Percentiles rank a stretch among this genome's conserved stretches.
Conservation (phyloP, 2,888 invertebrate species). For the Schrankia costaestrigalis region DNA sequence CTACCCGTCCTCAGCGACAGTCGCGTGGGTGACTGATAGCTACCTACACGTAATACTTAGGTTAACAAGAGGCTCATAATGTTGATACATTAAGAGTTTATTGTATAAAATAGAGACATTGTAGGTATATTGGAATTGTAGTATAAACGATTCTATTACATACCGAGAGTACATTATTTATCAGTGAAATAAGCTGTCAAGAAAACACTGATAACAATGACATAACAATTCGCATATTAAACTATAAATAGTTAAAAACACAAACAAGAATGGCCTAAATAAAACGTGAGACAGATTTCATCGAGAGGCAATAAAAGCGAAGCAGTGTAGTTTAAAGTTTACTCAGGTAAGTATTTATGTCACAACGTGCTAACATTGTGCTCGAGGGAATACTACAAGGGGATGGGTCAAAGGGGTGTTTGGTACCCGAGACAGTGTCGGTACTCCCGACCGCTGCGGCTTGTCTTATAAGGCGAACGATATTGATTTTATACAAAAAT, state of each 20-base stretch:
- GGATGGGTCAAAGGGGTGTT: slow-evolving; percentile 57
- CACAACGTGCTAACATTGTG: slow-evolving; percentile 62
- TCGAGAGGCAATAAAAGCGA: slow-evolving; percentile 54
- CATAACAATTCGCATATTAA: too few species aligned
- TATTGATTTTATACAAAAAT: slow-evolving; percentile 57
- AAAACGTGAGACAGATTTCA: slow-evolving; percentile 36
- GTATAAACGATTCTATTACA: too few species aligned
- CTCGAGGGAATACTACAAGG: slow-evolving; percentile 54
- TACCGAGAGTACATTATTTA: too few species aligned
- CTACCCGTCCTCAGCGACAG: slow-evolving; percentile 35
- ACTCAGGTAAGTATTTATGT: slow-evolving; percentile 69
- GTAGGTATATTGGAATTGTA: too few species aligned
- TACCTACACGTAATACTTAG: too few species aligned
- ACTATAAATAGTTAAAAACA: slow-evolving; percentile 22
- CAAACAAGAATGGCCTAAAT: slow-evolving; percentile 36
- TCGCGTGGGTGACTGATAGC: slow-evolving; percentile 30
- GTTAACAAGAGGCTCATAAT: too few species aligned
- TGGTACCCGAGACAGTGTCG: slow-evolving; percentile 46
- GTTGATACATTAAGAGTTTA: too few species aligned
- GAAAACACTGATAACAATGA: too few species aligned
- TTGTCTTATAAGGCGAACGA: slow-evolving; percentile 47
- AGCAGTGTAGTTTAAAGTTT: slow-evolving; percentile 63
- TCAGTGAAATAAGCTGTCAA: too few species aligned
- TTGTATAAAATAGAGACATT: too few species aligned
- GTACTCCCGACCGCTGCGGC: slow-evolving; percentile 46